Evolutionary conservation across 2,888 invertebrate genomes (phyloP).

Genomic region (Amphipoea oculea): DNA sequence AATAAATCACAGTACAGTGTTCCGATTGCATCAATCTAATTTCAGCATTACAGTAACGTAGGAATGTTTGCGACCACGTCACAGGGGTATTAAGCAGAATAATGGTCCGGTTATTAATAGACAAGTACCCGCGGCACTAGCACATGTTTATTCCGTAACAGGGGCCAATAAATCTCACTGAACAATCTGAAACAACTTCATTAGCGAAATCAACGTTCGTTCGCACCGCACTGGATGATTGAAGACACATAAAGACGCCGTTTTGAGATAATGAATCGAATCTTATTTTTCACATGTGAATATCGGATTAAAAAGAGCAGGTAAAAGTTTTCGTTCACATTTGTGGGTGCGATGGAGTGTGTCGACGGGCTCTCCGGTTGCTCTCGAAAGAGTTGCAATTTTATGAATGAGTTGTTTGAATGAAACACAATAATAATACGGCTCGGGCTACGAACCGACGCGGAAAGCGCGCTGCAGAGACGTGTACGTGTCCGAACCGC

Average conservation of each 20-base stretch:
- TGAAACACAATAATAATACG: conserved; percentile 86
- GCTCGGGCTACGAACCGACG: conserved; percentile 76
- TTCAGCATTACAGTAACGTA: conserved; percentile 73
- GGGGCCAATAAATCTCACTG: conserved; percentile 82
- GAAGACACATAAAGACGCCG: conserved; percentile 71
- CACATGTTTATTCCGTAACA: conserved; percentile 84
- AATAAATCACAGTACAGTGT: conserved; percentile 50
- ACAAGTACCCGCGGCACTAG: conserved; percentile 79
- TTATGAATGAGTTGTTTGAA: conserved; percentile 90
- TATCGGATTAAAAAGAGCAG: conserved; percentile 71
- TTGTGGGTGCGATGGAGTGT: conserved; percentile 81
- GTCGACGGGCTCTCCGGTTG: conserved; percentile 81
- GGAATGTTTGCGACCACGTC: conserved; percentile 80
- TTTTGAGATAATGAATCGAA: conserved; percentile 71
- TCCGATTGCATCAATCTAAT: conserved; percentile 73
- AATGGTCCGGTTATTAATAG: conserved; percentile 86
- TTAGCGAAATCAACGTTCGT: conserved; percentile 81
- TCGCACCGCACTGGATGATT: conserved; percentile 74
- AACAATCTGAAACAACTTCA: conserved; percentile 86
- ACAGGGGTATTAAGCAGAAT: conserved; percentile 80
- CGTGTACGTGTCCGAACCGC: conserved; percentile 76
- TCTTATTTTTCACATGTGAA: conserved; percentile 69
- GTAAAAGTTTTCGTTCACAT: conserved; percentile 74
- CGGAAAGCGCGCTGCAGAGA: conserved; percentile 75
- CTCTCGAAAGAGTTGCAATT: conserved; percentile 85